These are phyloP conservation scores for Petrophora chlorosata DNA, from an alignment of 2,888 invertebrate species.

Conservation along the genomic window DNA sequence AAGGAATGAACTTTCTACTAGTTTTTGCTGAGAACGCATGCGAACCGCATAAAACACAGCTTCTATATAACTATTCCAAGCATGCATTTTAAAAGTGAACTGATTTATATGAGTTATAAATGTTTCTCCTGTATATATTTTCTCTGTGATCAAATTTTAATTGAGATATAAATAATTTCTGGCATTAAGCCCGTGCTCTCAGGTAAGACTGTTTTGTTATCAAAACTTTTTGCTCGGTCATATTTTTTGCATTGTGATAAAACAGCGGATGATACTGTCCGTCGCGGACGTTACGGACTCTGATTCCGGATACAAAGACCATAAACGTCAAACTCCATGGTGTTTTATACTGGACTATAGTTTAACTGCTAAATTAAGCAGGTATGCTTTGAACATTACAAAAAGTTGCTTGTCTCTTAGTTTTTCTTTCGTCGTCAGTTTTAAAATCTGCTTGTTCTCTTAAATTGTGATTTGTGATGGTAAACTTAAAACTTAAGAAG, in stretches of 20 bases:
- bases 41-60: conserved; percentile 33
- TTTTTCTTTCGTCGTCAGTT: too few relatives aligned
- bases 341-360: conserved; percentile 24
- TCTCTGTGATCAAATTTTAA: too few relatives aligned
- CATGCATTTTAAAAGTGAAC: too few relatives aligned
- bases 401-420: conserved; percentile 13
- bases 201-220: not conserved
- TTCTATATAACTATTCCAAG: conserved; percentile 18
- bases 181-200: not conserved
- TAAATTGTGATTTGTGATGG: not conserved
- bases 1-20: conserved; percentile 65
- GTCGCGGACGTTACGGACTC: conserved; percentile 52
- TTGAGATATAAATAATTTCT: too few relatives aligned
- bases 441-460: too few relatives aligned
- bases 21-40: conserved; percentile 41
- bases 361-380: conserved; percentile 26
- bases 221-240: conserved; percentile 18
- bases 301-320: conserved; percentile 50
- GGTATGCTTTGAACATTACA: conserved; percentile 29
- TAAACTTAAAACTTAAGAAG: too few relatives aligned
- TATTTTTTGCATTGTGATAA: conserved; percentile 35
- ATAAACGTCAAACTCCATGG: conserved; percentile 34
- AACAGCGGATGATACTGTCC: conserved; percentile 46
- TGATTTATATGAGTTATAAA: too few relatives aligned
- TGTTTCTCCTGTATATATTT: not conserved